phyloP scores from a whole-genome alignment of 2,113 vertebrate species.

The Oxyruncus cristatus region DNA sequence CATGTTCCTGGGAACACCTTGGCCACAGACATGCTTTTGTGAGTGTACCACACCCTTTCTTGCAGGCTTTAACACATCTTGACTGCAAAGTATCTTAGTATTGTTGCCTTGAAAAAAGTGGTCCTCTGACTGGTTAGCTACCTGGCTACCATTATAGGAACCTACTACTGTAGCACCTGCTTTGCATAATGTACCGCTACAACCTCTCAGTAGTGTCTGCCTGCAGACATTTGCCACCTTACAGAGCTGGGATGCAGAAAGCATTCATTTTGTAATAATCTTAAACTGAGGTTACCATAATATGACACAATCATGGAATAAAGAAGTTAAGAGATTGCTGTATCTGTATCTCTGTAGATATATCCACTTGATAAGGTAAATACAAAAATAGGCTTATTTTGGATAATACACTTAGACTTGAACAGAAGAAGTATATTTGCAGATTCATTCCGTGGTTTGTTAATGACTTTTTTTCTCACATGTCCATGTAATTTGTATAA shows the following conservation, averaged over 20 bases:
- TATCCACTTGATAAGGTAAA: background rate
- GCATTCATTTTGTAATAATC: background rate
- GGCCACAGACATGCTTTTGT: background rate
- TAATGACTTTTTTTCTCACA: background rate
- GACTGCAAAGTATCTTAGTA: background rate
- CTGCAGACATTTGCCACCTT: background rate
- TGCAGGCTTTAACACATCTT: background rate
- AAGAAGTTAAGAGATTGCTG: background rate
- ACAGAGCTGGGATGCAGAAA: background rate
- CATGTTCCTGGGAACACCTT: slow-evolving; percentile 2
- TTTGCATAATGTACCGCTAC: background rate
- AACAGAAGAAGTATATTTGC: background rate
- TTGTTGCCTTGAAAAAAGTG: background rate
- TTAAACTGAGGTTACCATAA: background rate
- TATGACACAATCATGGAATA: background rate
- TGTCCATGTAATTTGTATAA: background rate
- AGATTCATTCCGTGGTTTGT: background rate
- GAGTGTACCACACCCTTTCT: background rate
- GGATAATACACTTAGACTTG: background rate
- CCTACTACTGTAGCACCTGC: accelerated
- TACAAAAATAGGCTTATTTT: background rate
- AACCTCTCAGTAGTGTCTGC: background rate
- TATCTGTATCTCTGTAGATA: background rate
- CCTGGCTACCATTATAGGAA: background rate
- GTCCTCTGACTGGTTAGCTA: background rate